Conservation (phyloP, 1,140 invertebrate species). For the Neodiprion pinetum region DNA sequence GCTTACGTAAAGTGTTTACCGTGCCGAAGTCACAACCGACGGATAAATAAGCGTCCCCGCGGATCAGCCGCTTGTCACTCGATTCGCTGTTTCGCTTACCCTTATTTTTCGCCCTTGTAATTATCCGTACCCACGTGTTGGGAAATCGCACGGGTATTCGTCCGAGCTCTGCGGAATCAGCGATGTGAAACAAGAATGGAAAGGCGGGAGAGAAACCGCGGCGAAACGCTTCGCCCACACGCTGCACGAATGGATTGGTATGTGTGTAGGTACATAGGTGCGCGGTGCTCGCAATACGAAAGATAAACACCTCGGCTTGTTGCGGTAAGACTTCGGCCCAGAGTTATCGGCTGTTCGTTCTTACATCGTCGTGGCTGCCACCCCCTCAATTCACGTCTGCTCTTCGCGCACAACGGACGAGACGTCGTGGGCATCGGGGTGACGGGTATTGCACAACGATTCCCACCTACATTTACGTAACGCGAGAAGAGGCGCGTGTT, state of each 20-base stretch:
- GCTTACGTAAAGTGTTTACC: conserved; percentile 55
- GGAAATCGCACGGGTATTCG: conserved; percentile 35
- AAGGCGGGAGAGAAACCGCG: not conserved
- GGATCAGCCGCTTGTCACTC: conserved; percentile 22
- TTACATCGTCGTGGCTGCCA: not conserved
- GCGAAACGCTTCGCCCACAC: not conserved
- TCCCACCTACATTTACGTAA: too few relatives aligned
- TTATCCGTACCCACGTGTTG: conserved; percentile 24
- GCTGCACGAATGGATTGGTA: not conserved
- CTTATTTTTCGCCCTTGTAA: not conserved
- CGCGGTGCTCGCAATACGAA: not conserved
- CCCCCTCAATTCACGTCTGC: not conserved
- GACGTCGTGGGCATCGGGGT: not conserved
- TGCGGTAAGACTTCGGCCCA: not conserved
- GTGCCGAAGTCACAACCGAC: conserved; percentile 44
- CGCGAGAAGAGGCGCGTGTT: too few relatives aligned
- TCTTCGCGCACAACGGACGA: not conserved
- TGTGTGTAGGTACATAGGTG: not conserved
- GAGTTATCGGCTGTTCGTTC: not conserved
- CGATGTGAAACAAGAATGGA: not conserved
- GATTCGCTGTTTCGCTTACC: too few relatives aligned
- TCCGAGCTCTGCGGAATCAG: conserved; percentile 14
- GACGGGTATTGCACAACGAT: too few relatives aligned
- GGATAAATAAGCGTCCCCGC: conserved; percentile 42
- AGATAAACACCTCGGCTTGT: conserved; percentile 1